Evolutionary conservation across 1,140 invertebrate genomes (phyloP).

Genomic region (Drosophila oshimai): DNA sequence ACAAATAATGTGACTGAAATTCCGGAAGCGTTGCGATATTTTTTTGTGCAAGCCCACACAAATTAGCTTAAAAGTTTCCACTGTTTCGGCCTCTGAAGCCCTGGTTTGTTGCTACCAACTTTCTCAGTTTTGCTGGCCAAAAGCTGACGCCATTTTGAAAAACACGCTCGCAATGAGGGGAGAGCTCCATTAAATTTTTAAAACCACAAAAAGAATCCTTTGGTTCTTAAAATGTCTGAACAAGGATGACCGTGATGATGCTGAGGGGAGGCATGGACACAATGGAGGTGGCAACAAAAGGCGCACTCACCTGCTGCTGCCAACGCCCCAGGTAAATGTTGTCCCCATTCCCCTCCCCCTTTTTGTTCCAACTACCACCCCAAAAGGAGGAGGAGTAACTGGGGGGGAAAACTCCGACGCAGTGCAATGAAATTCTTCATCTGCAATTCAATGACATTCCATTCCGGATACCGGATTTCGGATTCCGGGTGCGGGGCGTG

Average conservation of each 20-base stretch:
- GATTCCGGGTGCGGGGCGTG: conserved; percentile 44
- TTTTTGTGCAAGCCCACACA: too few relatives aligned
- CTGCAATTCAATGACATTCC: conserved; percentile 78
- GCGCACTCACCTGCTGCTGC: conserved; percentile 4
- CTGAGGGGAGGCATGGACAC: background rate
- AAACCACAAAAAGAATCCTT: conserved; percentile 72
- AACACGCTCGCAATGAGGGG: background rate
- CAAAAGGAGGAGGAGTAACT: background rate
- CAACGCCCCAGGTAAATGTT: background rate
- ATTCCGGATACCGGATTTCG: conserved; percentile 47
- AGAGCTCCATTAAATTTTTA: conserved; percentile 59
- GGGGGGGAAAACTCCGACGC: conserved; percentile 58
- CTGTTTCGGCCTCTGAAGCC: background rate
- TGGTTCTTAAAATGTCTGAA: conserved; percentile 77
- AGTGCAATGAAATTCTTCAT: conserved; percentile 79
- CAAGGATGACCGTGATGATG: conserved; percentile 37
- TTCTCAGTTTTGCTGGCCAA: conserved; percentile 2
- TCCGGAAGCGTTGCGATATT: too few relatives aligned
- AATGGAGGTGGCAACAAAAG: conserved; percentile 17
- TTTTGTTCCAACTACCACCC: background rate
- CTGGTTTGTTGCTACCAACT: background rate
- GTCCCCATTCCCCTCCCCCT: too few relatives aligned
- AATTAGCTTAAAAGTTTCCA: too few relatives aligned
- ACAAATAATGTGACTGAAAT: too few relatives aligned
- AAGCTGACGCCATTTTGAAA: conserved; percentile 59